A percentile compares a stretch with the other conserved stretches of the same genome.
These are phyloP conservation scores for Pollenia amentaria DNA, from an alignment of 2,888 invertebrate species.

Conservation along the genomic window DNA sequence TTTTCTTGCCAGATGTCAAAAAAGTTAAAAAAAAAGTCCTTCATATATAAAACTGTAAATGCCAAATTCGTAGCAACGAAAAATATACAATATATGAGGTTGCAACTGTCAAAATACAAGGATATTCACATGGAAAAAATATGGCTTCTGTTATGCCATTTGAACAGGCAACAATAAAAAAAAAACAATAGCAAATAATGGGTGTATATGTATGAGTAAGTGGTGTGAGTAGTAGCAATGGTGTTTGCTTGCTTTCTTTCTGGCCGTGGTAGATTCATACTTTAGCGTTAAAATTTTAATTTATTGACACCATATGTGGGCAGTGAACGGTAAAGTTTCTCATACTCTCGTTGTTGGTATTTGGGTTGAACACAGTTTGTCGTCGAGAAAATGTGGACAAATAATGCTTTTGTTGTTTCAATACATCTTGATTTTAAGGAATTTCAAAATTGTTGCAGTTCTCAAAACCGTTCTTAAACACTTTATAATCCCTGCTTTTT, in stretches of 20 bases:
- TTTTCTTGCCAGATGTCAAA: conserved; percentile 52
- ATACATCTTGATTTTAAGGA: too few relatives aligned
- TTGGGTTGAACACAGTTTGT: conserved; percentile 13
- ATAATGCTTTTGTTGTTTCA: too few relatives aligned
- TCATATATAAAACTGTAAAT: conserved; percentile 45
- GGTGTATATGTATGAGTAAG: conserved; percentile 30
- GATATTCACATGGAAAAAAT: conserved; percentile 64
- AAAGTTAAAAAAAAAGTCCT: conserved; percentile 36
- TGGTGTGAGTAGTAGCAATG: neutral
- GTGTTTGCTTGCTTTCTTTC: neutral
- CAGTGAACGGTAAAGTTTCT: conserved; percentile 72
- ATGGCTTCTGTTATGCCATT: conserved; percentile 67
- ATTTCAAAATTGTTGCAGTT: too few relatives aligned
- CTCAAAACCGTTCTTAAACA: too few relatives aligned
- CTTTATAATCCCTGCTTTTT: too few relatives aligned
- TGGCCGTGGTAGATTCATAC: conserved; percentile 44
- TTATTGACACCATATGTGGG: conserved; percentile 83
- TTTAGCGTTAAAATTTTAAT: conserved; percentile 81
- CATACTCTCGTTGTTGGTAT: conserved; percentile 43
- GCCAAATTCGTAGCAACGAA: conserved; percentile 57
- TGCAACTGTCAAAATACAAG: conserved; percentile 66
- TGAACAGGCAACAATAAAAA: conserved; percentile 49
- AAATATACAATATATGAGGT: conserved; percentile 61
- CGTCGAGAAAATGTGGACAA: neutral
- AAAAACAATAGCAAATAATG: conserved; percentile 42